These are phyloP conservation scores for Mycetomoellerius zeteki DNA, from an alignment of 1,140 invertebrate genomes.

Conservation along the genomic window DNA sequence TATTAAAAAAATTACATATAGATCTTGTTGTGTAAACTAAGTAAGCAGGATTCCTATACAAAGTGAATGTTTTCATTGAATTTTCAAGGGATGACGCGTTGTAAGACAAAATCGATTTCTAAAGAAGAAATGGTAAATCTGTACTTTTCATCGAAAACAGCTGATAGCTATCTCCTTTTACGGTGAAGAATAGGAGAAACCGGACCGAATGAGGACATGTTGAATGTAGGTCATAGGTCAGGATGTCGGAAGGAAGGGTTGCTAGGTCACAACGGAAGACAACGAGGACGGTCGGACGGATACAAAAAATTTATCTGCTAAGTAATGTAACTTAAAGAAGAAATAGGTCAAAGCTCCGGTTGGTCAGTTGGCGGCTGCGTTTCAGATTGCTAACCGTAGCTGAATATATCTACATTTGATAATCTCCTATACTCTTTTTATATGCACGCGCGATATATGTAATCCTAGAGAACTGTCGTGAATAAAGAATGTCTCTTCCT, in stretches of 20 bases:
- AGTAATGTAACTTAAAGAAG: constrained; percentile 58
- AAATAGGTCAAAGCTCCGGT: constrained; percentile 70
- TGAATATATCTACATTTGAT: constrained; percentile 69
- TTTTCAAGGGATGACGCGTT: background rate
- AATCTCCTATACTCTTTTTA: constrained; percentile 26
- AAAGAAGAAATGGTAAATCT: constrained; percentile 2
- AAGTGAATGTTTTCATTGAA: background rate
- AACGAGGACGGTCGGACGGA: constrained; percentile 41
- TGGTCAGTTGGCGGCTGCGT: constrained; percentile 44
- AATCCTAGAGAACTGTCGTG: constrained; percentile 9
- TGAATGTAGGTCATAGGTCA: constrained; percentile 69
- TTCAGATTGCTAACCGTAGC: constrained; percentile 63
- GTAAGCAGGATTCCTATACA: background rate
- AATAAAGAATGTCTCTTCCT: background rate
- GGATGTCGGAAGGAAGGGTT: constrained; percentile 66
- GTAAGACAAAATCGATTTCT: background rate
- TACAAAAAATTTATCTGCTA: constrained; percentile 69
- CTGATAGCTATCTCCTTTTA: constrained; percentile 55
- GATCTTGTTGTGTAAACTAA: background rate
- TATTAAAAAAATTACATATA: no score
- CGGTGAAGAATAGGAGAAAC: constrained; percentile 22
- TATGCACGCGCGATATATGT: constrained; percentile 5
- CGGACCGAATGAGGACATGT: constrained; percentile 49
- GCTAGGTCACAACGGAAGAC: constrained; percentile 70
- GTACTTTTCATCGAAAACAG: constrained; percentile 51